These are phyloP conservation scores for Zapus hudsonius DNA, from an alignment of 2,113 vertebrate species.

Conservation along the genomic window DNA sequence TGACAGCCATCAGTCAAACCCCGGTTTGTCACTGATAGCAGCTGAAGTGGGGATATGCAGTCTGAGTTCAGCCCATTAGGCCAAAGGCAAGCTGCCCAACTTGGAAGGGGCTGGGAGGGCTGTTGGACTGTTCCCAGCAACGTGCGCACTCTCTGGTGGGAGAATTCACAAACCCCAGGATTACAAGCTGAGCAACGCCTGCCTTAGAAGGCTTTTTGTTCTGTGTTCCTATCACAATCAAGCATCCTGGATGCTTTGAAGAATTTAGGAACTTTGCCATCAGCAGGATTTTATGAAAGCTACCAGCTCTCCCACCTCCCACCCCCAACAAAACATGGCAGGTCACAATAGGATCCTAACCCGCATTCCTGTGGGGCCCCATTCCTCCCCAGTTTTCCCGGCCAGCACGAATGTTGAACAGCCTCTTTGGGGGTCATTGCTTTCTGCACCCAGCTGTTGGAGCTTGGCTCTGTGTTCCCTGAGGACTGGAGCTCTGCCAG, in stretches of 20 bases:
- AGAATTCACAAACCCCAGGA: neutral
- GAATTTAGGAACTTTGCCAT: constrained; percentile 55
- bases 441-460: constrained; percentile 49
- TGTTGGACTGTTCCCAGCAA: neutral
- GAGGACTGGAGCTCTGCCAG: constrained; percentile 20
- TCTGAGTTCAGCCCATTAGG: neutral
- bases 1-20: neutral
- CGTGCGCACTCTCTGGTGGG: neutral
- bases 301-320: neutral
- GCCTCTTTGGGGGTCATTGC: neutral
- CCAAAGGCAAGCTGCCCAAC: constrained; percentile 7
- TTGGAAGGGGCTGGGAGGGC: neutral
- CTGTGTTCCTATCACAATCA: neutral
- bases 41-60: neutral
- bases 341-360: neutral
- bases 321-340: neutral
- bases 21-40: neutral
- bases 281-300: constrained; percentile 31
- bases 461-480: neutral
- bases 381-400: neutral
- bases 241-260: constrained; percentile 38
- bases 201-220: constrained; percentile 44
- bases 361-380: neutral
- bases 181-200: neutral
- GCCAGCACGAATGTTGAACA: neutral